phyloP scores from a whole-genome alignment of 2,888 invertebrate species.

The Troides oblongomaculatus region DNA sequence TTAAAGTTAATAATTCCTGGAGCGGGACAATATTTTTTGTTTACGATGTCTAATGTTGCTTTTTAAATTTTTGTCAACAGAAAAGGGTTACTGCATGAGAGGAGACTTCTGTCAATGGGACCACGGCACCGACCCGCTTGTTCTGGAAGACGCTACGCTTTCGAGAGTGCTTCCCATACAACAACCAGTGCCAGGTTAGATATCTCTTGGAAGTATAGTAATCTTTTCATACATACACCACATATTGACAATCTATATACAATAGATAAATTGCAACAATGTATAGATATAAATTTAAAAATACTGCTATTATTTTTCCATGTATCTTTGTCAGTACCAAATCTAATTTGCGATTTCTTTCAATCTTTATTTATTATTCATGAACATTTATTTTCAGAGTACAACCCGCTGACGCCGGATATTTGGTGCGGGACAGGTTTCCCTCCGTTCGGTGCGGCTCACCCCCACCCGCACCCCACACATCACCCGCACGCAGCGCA shows the following conservation, averaged over 20 bases:
- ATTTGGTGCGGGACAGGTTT: conserved; percentile 72
- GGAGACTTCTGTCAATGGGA: conserved; percentile 98
- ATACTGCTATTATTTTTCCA: too few species aligned
- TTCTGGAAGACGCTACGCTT: conserved; percentile 90
- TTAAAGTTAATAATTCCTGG: too few species aligned
- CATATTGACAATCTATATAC: too few species aligned
- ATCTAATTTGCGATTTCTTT: too few species aligned
- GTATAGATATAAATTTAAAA: too few species aligned
- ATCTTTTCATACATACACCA: too few species aligned
- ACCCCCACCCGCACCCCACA: conserved; percentile 28
- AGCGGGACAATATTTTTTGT: too few species aligned
- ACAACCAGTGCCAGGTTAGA: conserved; percentile 56
- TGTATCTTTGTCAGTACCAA: too few species aligned
- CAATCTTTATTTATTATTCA: too few species aligned
- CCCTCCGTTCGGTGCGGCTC: conserved; percentile 44
- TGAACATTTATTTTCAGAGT: conserved; percentile 69
- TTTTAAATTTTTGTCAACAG: conserved; percentile 56
- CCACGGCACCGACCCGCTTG: conserved; percentile 97
- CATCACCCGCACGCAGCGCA: conserved; percentile 33
- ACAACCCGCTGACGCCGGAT: conserved; percentile 91
- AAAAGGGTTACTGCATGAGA: conserved; percentile 96
- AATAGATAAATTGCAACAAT: too few species aligned
- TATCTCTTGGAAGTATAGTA: background rate
- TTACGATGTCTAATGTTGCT: too few species aligned
- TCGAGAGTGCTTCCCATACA: conserved; percentile 60